Conservation (phyloP, 2,113 vertebrate genomes). For the Ctenomys sociabilis region DNA sequence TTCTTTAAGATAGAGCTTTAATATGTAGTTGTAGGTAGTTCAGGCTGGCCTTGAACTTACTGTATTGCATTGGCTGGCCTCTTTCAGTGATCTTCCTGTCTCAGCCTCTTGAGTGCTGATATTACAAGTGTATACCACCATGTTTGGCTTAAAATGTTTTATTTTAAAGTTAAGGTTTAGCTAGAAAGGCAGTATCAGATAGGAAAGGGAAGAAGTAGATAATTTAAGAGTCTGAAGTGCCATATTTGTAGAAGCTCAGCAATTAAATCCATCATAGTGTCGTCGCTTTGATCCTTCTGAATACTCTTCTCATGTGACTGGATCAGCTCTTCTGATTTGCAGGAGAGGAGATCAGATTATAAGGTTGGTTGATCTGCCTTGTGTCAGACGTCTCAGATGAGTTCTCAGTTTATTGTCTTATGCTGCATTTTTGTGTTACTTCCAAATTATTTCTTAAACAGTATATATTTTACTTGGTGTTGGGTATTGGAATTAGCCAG, state of each 20-base stretch:
- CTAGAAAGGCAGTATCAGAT: not conserved
- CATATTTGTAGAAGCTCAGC: not conserved
- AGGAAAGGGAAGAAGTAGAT: slow-evolving; percentile 12
- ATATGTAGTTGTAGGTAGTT: not conserved
- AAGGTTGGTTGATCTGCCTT: not conserved
- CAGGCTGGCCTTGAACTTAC: not conserved
- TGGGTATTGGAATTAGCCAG: not conserved
- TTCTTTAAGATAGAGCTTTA: not conserved
- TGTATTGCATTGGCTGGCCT: too few relatives aligned
- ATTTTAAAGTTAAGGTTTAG: slow-evolving; percentile 27
- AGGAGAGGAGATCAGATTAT: not conserved
- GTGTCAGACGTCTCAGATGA: not conserved
- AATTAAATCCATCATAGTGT: not conserved
- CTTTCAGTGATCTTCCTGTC: not conserved
- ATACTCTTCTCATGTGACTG: not conserved
- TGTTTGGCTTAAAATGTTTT: not conserved
- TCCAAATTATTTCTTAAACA: not conserved
- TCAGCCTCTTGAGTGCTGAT: not conserved
- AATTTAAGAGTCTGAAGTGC: not conserved
- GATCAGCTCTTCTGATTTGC: not conserved
- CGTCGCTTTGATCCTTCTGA: slow-evolving; percentile 6
- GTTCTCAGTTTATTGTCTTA: slow-evolving; percentile 29
- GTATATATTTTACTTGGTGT: not conserved
- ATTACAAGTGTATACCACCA: not conserved
- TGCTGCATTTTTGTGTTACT: not conserved